Evolutionary conservation across 2,113 vertebrate species (phyloP), one percentile per base, ranked within the genome.

Genomic region (Aramus guarauna): DNA sequence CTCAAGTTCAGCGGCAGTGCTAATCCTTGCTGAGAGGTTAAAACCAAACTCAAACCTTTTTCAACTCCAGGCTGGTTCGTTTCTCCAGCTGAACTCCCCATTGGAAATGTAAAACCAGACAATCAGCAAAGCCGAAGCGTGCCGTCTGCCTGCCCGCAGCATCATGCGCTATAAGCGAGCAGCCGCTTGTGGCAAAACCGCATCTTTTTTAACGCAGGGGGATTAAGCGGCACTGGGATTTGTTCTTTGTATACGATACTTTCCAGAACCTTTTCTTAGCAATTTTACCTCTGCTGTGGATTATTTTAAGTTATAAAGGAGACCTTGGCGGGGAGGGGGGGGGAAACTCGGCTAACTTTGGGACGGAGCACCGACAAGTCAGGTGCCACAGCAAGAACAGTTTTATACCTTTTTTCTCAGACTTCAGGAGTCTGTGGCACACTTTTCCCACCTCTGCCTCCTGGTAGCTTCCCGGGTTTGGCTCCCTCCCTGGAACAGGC

Each of bases 321-420:
- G 64, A 86, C 41, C 11, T 13, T 12, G 5, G 9, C 13, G 5
- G 9, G 10, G 7, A n/a, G 50, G 41, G 47, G 17, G 26, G 27
- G 34, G 47, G 62, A 30, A 87, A 66, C 43, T 45, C 32, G 8
- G 32, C 30, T 75, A n/a, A 34, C 62, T 55, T 75, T 41, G 43
- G 43, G 58, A 67, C 37, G 3, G 6, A 67, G 62, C 0, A 0
- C 13, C 5, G 3, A 32, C 43, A 55, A 55, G 41, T 26, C 43
- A 34, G 58, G 32, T 55, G 47, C 41, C 23, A 11, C 37, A 50
- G 66, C 55, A 79, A 34, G 9, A 82, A 20, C 24, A 53, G 41
- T 41, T 81, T 29, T 39, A 39, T 29, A 45, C 29, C n/a, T 79
- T 71, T 75, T 13, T 43, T 43, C 58, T 68, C 66, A 48, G 24